phyloP scores from a whole-genome alignment of 2,797 vertebrate species.

The Gymnothorax reevesii region DNA sequence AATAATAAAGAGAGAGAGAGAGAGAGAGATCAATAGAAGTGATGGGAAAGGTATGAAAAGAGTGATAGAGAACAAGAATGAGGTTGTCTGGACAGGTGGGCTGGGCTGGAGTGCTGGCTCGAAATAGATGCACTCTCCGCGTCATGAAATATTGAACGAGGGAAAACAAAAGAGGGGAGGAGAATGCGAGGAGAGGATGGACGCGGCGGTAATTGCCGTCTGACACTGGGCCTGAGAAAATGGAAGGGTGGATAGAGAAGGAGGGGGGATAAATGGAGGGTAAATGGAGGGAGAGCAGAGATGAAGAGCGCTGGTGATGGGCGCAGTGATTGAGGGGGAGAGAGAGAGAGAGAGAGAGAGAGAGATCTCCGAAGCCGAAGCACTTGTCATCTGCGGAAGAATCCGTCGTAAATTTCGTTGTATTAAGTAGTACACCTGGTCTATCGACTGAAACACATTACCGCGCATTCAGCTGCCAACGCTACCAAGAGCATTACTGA shows the following conservation, averaged over 20 bases:
- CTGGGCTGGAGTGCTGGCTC: conserved; percentile 48
- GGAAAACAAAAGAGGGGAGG: conserved; percentile 55
- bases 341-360: not conserved
- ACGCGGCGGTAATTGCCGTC: conserved; percentile 48
- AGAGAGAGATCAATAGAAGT: conserved; percentile 38
- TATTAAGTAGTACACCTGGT: not conserved
- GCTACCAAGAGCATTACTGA: not conserved
- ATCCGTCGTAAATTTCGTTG: not conserved
- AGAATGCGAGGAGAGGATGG: conserved; percentile 55
- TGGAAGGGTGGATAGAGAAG: not conserved
- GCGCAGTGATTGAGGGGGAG: not conserved
- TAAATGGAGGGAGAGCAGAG: not conserved
- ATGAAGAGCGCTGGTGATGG: not conserved
- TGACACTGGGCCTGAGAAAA: not conserved
- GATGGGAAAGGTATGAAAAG: conserved; percentile 40
- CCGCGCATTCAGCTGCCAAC: not conserved
- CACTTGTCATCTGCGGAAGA: not conserved
- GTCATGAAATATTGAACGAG: conserved; percentile 70
- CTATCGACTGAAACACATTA: not conserved
- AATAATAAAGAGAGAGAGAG: conserved; percentile 38
- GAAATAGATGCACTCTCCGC: conserved; percentile 67
- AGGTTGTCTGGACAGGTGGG: conserved; percentile 65
- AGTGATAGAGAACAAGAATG: conserved; percentile 52
- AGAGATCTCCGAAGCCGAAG: not conserved
- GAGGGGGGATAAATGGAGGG: not conserved